A percentile compares a stretch with the other conserved stretches of the same genome.
phyloP scores from a whole-genome alignment of 2,888 invertebrate genomes.

The Ecdyonurus torrentis region DNA sequence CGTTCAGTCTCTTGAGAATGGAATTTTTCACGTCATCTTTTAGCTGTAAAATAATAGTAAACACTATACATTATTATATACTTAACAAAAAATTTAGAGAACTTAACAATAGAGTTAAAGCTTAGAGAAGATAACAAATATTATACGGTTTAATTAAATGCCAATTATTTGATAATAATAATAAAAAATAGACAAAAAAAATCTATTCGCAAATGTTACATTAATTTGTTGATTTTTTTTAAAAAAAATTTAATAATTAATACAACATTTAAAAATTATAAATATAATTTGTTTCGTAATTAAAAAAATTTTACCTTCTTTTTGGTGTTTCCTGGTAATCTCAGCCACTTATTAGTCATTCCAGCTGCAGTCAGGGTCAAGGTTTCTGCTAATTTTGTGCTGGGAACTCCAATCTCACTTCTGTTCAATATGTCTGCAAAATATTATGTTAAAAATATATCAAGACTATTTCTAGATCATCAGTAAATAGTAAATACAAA shows the following conservation, averaged over 20 bases:
- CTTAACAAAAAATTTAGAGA: too few species aligned
- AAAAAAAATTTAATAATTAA: background rate
- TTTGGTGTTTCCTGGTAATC: slow-evolving; percentile 18
- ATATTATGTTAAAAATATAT: background rate
- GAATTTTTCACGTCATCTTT: slow-evolving; percentile 25
- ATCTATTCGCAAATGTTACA: background rate
- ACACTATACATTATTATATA: too few species aligned
- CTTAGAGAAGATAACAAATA: too few species aligned
- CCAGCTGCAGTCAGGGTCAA: slow-evolving; percentile 45
- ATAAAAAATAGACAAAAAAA: too few species aligned
- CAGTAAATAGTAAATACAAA: too few species aligned
- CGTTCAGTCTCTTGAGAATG: slow-evolving; percentile 23
- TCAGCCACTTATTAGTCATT: slow-evolving; percentile 33
- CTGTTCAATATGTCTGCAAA: slow-evolving; percentile 6
- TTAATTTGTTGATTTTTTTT: background rate
- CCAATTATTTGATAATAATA: too few species aligned
- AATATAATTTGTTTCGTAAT: background rate
- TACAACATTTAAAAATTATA: background rate
- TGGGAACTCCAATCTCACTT: slow-evolving; percentile 19
- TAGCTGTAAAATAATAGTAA: slow-evolving; percentile 24
- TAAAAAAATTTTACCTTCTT: slow-evolving; percentile 17
- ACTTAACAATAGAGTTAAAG: too few species aligned
- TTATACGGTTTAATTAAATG: too few species aligned
- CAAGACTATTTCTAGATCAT: too few species aligned
- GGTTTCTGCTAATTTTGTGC: slow-evolving; percentile 46